These are phyloP conservation scores for Falco berigora DNA, from an alignment of 2,797 vertebrate species.

Conservation along the genomic window DNA sequence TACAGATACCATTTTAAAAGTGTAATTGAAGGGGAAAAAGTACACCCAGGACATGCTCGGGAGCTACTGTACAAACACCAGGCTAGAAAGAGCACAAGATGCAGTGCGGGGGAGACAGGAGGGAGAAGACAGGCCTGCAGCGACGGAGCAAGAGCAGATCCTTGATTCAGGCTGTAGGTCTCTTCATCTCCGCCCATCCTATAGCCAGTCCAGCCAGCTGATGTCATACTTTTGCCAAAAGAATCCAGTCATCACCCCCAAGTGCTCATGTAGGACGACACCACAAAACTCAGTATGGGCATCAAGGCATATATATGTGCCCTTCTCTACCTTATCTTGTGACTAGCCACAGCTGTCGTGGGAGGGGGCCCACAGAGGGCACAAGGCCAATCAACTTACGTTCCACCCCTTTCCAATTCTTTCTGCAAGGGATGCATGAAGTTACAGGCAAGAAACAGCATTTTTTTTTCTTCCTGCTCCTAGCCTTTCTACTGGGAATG, in stretches of 20 bases:
- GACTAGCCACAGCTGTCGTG: background rate
- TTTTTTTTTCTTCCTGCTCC: background rate
- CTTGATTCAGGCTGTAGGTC: background rate
- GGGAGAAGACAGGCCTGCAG: background rate
- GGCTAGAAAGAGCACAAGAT: background rate
- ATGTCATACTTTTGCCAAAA: background rate
- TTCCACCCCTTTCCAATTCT: background rate
- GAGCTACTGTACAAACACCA: background rate
- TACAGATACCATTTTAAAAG: background rate
- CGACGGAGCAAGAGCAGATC: background rate
- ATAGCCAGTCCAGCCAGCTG: background rate
- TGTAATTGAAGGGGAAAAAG: background rate
- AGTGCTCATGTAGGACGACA: background rate
- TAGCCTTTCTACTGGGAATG: background rate
- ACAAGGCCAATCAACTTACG: background rate
- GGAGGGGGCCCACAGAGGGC: background rate
- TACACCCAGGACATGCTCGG: background rate
- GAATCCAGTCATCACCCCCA: background rate
- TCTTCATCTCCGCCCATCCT: background rate
- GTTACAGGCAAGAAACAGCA: background rate
- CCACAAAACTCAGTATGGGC: background rate
- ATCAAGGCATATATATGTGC: background rate
- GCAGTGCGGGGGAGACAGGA: background rate
- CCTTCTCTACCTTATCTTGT: background rate
- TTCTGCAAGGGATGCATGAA: background rate